Evolutionary conservation across 1,140 invertebrate species (phyloP), one percentile per base, ranked within the genome.

Genomic region (Atta cephalotes): DNA sequence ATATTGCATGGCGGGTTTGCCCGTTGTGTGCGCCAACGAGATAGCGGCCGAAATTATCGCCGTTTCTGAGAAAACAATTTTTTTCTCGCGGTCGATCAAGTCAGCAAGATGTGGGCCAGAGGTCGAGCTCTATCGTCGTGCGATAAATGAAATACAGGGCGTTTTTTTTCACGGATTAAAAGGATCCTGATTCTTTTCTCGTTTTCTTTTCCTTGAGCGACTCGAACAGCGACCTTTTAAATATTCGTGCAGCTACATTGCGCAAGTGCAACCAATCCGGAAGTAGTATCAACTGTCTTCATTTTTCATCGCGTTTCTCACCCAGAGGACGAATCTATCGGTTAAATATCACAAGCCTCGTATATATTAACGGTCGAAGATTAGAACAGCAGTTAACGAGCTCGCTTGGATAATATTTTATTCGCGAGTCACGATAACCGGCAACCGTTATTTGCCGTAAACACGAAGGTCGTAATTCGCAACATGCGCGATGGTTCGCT

Each of bases 41-140:
- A 80, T 76, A 58, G 65, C 53, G 12, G 0, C 21, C 63, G 51
- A 45, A 84, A 84, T 86, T 86, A 86, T 80, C 56, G 28, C 5
- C 31, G n/a, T 35, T 89, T 87, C 81, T 86, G 76, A 89, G 88
- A 89, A 89, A 87, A 89, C 88, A 58, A 68, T 70, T 86, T 80
- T 60, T 80, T 53, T 53, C 76, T 28, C 39, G 74, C 5, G 28
- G 21, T 18, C 31, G 88, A 89, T 89, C 63, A 70, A 66, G n/a
- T 12, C 49, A 45, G 49, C 74, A 81, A 71, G 86, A 90, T 90
- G 88, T 88, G 78, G 89, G 89, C 66, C 85, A 90, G 74, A 90
- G 81, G 78, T 88, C 81, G 63, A 56, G 28, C 25, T 56, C 51
- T 28, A 28, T 53, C 45, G 51, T 62, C 9, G 49, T 14, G 56